Percentiles rank a stretch among this genome's conserved stretches.
These are phyloP conservation scores for Meleagris gallopavo DNA, from an alignment of 2,113 vertebrate genomes.

Conservation along the genomic window DNA sequence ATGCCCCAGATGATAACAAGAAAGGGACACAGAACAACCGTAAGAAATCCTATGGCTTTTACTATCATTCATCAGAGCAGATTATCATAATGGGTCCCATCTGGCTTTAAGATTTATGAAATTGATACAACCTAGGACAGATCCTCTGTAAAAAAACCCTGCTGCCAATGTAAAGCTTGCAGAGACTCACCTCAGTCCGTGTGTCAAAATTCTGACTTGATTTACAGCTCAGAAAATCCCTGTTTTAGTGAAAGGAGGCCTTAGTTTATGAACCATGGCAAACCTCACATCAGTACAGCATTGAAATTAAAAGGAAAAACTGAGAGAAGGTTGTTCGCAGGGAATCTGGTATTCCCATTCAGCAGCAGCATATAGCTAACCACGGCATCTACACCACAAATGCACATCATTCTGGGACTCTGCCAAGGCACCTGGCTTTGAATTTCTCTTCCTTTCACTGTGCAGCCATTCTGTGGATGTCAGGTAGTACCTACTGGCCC, in stretches of 20 bases:
- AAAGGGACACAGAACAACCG: not conserved
- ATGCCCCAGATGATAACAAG: not conserved
- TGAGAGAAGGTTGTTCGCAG: not conserved
- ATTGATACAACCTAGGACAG: not conserved
- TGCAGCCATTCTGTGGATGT: fast-evolving
- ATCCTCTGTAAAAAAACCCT: not conserved
- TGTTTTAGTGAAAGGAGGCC: not conserved
- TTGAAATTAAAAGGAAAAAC: not conserved
- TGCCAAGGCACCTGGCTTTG: not conserved
- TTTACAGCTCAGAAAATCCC: constrained; percentile 32
- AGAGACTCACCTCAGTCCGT: not conserved
- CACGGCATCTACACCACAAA: not conserved
- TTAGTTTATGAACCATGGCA: not conserved
- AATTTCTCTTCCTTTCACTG: not conserved
- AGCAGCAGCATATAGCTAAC: fast-evolving
- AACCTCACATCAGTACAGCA: fast-evolving
- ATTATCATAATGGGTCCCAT: not conserved
- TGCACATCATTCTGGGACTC: not conserved
- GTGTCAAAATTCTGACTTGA: constrained; percentile 6
- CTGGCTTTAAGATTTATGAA: constrained; percentile 25
- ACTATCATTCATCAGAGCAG: not conserved
- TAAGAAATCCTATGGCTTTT: not conserved
- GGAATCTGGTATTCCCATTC: not conserved
- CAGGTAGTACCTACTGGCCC: not conserved
- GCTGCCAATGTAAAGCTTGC: not conserved